Evolutionary conservation across 2,113 vertebrate species (phyloP).

Genomic region (Heterochromis multidens): DNA sequence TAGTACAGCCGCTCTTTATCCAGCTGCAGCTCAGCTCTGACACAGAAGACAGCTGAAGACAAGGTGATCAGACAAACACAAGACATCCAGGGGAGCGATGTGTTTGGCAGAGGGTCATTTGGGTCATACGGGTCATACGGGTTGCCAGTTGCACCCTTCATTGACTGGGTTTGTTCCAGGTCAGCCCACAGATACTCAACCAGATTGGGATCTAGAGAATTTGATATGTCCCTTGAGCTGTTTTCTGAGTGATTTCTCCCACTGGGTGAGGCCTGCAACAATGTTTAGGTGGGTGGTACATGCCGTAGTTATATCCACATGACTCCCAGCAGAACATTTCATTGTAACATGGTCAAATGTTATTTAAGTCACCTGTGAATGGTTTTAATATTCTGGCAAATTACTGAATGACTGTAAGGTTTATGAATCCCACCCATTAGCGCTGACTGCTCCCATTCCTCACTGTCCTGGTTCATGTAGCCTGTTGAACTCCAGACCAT

Average conservation of each 20-base stretch:
- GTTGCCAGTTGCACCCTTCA: neutral
- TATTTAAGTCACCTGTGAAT: neutral
- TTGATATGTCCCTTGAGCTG: neutral
- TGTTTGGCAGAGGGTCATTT: neutral
- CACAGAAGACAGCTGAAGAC: conserved; percentile 13
- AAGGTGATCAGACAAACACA: conserved; percentile 2
- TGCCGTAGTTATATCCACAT: neutral
- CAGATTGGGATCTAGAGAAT: neutral
- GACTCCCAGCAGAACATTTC: neutral
- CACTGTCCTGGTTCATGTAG: neutral
- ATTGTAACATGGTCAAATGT: neutral
- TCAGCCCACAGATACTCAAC: neutral
- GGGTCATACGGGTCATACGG: neutral
- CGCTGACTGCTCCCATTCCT: conserved; percentile 4
- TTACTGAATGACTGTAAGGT: neutral
- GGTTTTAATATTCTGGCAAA: neutral
- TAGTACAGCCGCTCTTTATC: conserved; percentile 10
- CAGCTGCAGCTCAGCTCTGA: conserved; percentile 44
- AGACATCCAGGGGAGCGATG: neutral
- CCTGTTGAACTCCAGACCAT: neutral
- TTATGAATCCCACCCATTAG: neutral
- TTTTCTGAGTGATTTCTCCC: neutral
- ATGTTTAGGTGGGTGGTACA: neutral
- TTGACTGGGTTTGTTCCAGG: neutral
- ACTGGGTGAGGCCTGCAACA: neutral